Evolutionary conservation across 2,888 invertebrate genomes (phyloP).

Genomic region (Tiphia femorata): DNA sequence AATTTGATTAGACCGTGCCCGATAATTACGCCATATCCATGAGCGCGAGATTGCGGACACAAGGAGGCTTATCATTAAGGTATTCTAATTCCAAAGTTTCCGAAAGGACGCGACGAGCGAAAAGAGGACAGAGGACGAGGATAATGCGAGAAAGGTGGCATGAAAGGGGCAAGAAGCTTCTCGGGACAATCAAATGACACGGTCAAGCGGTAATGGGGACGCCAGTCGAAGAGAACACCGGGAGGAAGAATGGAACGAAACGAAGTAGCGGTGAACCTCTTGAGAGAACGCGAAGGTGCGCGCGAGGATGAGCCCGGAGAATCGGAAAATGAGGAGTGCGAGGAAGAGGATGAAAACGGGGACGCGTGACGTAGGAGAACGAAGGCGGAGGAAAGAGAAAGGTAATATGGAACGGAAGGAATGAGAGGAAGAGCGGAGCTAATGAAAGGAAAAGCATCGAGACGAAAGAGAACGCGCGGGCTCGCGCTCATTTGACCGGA

Average conservation of each 20-base stretch:
- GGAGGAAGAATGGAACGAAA: background rate
- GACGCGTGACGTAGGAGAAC: background rate
- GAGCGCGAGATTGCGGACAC: constrained; percentile 15
- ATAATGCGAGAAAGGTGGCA: background rate
- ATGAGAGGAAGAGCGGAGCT: background rate
- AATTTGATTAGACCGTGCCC: constrained; percentile 30
- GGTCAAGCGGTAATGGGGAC: no score
- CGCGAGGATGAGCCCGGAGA: no score
- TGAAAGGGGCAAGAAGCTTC: background rate
- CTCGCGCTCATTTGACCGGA: no score
- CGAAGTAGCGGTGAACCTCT: constrained; percentile 5
- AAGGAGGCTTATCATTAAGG: constrained; percentile 27
- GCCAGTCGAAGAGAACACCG: no score
- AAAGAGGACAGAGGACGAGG: background rate
- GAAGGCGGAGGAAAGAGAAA: constrained; percentile 3
- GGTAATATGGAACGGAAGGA: background rate
- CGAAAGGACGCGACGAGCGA: no score
- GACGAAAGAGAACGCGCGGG: no score
- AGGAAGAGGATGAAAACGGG: background rate
- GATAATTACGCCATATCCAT: constrained; percentile 41
- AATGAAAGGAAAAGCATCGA: background rate
- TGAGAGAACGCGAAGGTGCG: constrained; percentile 7
- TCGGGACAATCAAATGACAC: no score
- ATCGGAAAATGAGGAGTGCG: constrained; percentile 3
- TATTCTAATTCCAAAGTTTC: constrained; percentile 17